These are phyloP conservation scores for Anhinga anhinga DNA, from an alignment of 2,113 vertebrate genomes.

Conservation along the genomic window DNA sequence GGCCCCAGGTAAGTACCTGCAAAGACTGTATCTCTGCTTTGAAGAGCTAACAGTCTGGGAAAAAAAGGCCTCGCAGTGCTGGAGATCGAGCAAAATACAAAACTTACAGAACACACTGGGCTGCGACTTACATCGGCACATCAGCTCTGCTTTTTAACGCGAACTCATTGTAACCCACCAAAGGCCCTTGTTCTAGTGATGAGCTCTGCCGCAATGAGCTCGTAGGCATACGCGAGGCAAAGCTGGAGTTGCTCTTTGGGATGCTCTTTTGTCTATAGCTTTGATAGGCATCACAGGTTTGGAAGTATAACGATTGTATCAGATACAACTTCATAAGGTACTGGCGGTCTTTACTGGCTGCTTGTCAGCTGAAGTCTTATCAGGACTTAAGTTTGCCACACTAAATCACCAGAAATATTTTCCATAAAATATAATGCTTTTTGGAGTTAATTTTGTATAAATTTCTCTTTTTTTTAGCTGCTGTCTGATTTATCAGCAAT, in stretches of 20 bases:
- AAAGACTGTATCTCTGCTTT: not conserved
- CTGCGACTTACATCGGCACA: not conserved
- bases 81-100: not conserved
- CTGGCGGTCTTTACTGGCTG: not conserved
- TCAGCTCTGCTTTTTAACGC: not conserved
- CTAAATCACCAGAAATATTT: not conserved
- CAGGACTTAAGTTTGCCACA: not conserved
- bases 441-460: not conserved
- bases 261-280: not conserved
- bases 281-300: not conserved
- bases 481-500: not conserved
- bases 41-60: not conserved
- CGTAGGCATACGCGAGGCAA: accelerated
- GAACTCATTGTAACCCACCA: not conserved
- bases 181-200: not conserved
- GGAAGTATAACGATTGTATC: not conserved
- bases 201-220: not conserved
- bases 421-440: not conserved
- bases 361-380: not conserved
- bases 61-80: not conserved
- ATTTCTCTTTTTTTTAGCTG: not conserved
- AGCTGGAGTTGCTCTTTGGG: not conserved
- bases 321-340: not conserved
- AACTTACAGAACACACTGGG: not conserved
- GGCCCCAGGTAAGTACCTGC: not conserved